Conservation (phyloP, 2,113 vertebrate genomes). For the Micronycteris hirsuta region DNA sequence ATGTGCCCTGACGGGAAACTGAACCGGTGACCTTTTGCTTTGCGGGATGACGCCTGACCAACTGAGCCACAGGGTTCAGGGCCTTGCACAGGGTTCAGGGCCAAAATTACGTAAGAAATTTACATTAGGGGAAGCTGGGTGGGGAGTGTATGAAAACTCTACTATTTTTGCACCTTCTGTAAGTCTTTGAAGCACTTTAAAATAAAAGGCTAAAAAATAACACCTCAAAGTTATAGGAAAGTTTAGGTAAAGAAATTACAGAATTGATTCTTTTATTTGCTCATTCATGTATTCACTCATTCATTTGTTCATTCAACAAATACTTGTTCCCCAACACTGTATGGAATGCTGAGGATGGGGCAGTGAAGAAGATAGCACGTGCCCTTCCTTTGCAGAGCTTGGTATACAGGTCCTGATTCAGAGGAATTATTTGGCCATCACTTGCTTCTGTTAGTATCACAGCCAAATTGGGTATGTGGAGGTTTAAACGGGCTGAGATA, state of each 20-base stretch:
- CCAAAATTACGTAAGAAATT: neutral
- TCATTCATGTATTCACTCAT: neutral
- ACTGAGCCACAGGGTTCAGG: no score
- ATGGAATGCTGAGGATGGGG: neutral
- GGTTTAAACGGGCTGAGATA: neutral
- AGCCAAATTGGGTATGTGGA: neutral
- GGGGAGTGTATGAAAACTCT: neutral
- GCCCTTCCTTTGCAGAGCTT: neutral
- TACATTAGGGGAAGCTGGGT: neutral
- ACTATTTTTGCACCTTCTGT: neutral
- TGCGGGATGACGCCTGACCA: no score
- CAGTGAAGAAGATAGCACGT: accelerated
- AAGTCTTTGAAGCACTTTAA: neutral
- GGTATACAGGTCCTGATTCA: neutral
- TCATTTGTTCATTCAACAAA: neutral
- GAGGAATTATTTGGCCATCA: neutral
- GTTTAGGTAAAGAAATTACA: neutral
- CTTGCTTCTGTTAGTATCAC: neutral
- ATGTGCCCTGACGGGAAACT: no score
- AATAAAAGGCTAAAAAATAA: neutral
- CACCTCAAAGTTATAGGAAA: neutral
- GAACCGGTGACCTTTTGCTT: no score
- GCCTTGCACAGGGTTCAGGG: no score
- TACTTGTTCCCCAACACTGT: neutral
- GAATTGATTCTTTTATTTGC: neutral